Base-by-base conservation (phyloP, 2,797 vertebrate species). In the Melanotaenia trifasciata region DNA sequence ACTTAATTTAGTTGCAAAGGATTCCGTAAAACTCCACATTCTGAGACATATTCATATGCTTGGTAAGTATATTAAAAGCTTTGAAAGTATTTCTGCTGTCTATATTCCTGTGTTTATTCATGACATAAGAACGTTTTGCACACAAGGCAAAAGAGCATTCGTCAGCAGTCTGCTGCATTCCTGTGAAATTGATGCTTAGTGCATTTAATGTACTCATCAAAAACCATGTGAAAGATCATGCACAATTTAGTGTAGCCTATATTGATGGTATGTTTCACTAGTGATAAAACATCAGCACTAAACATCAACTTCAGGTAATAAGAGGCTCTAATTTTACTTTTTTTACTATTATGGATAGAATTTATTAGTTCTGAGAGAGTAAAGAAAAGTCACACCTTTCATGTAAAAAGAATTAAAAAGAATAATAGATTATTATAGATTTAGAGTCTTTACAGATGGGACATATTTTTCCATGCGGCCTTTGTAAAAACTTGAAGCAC, bases 151-250 rank as follows among this genome's bases (percentile, higher is more conserved):
- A 68, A 36, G 33, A 61, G 22, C 59, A 16, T 61, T 61, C 76
- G 65, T 70, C 64, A 78, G 68, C 67, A 56, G 67, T 69, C 35
- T 69, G 40, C 69, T 56, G 22, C 50, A 43, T 36, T 65, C 71
- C 60, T 64, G 59, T 65, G 53, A 74, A 78, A 57, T 64, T 40
- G 36, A 72, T 74, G 28, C 57, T 63, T 64, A 70, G 61, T 58
- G 75, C 51, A 76, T 78, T 79, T 78, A 51, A 83, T 56, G 78
- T 40, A 78, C 24, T n/a, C 28, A 74, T 74, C 11, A 78, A 74
- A 68, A 53, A 71, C 60, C 47, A 57, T 54, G 30, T 67, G 50
- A 61, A 14, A 59, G 22, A 59, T 13, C 43, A 45, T 20, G 43
- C 18, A 20, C 43, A 45, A 20, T 20, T 45, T 45, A 45, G 16